Base-by-base conservation (phyloP, 53 echinoderm and acorn worm genomes). In the Actinopyga echinites region DNA sequence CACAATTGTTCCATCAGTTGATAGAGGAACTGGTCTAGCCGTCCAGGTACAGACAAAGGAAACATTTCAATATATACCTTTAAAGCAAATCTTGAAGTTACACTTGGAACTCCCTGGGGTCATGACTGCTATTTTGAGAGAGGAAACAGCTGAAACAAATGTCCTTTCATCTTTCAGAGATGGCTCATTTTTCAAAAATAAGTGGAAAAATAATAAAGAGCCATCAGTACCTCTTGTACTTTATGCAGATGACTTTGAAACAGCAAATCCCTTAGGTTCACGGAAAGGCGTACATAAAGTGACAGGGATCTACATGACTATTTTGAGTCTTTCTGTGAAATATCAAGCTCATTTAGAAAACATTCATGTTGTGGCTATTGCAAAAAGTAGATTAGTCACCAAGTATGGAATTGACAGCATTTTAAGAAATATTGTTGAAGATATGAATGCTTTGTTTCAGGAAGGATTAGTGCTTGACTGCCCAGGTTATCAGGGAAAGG, bases 41-140 rank as follows among this genome's bases (percentile, higher is more conserved):
- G 55, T 79, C 24, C 79, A 79, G 56, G 57, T 54, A 36, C 55
- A 54, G 57, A n/a, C 42, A 30, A 83, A 83, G 30, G 69, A 83
- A 53, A 69, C 83, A 19, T 83, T 83, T 69, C 69, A 68, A 53
- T 83, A 36, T 33, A 85, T 32, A 34, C 24, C 37, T 37, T 37
- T 37, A 37, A 37, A 37, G 37, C 37, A 37, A 5, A n/a, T n/a
- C 5, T 37, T 89, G 6, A 80, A 40, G 21, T 66, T 42, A 36
- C 80, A 56, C 80, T 80, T 85, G 12, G 63, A 89, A 49, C 89
- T 64, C 30, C 89, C 89, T 69, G 85, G 85, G 24, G 58, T 81
- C 11, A 82, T 85, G 89, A 59, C 85, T 1, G 44, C 57, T 9
- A 89, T 89, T 69, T 37, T 37, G 7, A 37, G 37, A 37, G 37